phyloP scores from a whole-genome alignment of 2,797 vertebrate species.

The Tokudaia muenninki region DNA sequence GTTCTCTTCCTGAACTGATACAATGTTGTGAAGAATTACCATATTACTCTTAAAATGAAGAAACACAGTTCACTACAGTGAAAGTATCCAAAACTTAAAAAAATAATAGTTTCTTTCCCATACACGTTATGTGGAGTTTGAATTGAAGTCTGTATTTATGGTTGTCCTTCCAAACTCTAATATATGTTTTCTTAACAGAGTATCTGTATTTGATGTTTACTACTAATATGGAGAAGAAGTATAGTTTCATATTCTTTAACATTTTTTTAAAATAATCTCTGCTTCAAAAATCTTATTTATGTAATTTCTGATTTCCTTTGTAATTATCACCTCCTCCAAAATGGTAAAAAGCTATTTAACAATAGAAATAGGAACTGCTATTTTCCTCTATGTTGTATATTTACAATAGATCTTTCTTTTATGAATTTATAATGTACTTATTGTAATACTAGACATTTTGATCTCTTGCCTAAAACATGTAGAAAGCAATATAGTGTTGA shows the following conservation, averaged over 20 bases:
- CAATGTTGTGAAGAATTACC: constrained; percentile 3
- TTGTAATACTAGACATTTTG: not conserved
- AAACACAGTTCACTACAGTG: not conserved
- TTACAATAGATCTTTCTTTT: constrained; percentile 9
- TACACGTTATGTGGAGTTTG: not conserved
- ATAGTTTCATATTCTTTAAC: not conserved
- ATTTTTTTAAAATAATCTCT: constrained; percentile 35
- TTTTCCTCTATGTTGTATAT: not conserved
- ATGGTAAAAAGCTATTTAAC: not conserved
- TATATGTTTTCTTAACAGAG: constrained; percentile 34
- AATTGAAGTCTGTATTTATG: constrained; percentile 6
- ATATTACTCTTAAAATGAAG: constrained; percentile 29
- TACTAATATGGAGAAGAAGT: not conserved
- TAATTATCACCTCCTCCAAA: not conserved
- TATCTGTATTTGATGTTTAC: constrained; percentile 10
- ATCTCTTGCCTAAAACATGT: not conserved
- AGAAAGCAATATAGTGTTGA: not conserved
- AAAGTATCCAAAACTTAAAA: constrained; percentile 33
- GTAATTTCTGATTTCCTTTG: not conserved
- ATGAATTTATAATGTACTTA: not conserved
- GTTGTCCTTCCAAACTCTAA: not conserved
- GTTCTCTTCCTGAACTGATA: not conserved
- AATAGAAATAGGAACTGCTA: not conserved
- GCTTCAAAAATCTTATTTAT: not conserved
- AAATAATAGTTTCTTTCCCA: not conserved